Percentiles rank a stretch among this genome's conserved stretches.
These are phyloP conservation scores for Promerops cafer DNA, from an alignment of 2,113 vertebrate genomes.

Conservation along the genomic window DNA sequence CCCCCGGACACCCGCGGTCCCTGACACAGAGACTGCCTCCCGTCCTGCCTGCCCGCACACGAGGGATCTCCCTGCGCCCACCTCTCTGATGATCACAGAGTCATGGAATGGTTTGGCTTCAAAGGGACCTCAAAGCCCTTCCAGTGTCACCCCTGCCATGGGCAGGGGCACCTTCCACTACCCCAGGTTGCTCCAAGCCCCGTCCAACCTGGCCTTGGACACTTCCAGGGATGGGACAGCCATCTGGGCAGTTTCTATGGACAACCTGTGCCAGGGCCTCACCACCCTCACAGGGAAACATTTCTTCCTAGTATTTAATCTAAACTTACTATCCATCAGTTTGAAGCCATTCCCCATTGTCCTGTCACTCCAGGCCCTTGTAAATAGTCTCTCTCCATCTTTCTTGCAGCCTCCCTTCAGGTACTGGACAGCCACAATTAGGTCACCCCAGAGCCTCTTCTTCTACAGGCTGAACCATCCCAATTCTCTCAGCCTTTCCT, in stretches of 20 bases:
- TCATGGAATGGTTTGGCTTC: background rate
- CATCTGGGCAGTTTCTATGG: background rate
- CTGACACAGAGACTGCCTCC: too few relatives aligned
- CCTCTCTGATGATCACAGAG: too few relatives aligned
- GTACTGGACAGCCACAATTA: background rate
- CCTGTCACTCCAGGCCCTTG: background rate
- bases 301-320: background rate
- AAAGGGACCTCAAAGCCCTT: background rate
- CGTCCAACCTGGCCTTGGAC: background rate
- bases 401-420: too few relatives aligned
- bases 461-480: background rate
- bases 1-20: fast-evolving
- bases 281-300: background rate
- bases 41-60: background rate
- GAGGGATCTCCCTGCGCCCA: background rate
- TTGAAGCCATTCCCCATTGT: background rate
- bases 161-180: background rate
- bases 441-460: background rate
- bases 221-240: background rate
- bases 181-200: background rate
- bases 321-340: background rate
- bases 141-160: background rate
- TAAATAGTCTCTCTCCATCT: background rate
- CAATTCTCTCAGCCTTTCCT: background rate
- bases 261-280: background rate